A percentile compares a stretch with the other conserved stretches of the same genome.
phyloP scores from a whole-genome alignment of 2,888 invertebrate species.

The Epiblema foenella region DNA sequence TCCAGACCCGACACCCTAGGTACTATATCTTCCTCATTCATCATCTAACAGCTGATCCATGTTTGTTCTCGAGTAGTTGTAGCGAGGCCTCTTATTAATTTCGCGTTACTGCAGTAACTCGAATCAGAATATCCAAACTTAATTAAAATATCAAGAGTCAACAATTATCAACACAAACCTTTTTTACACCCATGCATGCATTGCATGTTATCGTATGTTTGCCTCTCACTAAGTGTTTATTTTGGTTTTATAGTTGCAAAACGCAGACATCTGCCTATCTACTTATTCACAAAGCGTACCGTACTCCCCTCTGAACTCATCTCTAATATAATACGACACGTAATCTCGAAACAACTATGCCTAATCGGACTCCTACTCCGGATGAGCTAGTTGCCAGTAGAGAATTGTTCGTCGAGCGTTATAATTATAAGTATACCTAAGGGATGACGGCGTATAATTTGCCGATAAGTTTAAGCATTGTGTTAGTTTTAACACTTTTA shows the following conservation, averaged over 20 bases:
- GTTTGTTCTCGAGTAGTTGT: too few relatives aligned
- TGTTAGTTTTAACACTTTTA: background rate
- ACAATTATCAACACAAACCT: background rate
- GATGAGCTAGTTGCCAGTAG: background rate
- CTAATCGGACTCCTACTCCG: background rate
- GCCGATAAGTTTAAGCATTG: background rate
- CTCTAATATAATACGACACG: background rate
- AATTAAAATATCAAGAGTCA: background rate
- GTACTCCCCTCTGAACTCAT: background rate
- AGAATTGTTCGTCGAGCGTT: background rate
- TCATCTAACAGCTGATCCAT: too few relatives aligned
- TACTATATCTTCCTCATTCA: too few relatives aligned
- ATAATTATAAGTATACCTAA: background rate
- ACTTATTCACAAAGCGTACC: background rate
- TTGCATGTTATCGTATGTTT: slow-evolving; percentile 5
- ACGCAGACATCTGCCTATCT: slow-evolving; percentile 17
- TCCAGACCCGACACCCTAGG: too few relatives aligned
- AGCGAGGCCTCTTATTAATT: too few relatives aligned
- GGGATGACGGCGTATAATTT: slow-evolving; percentile 1
- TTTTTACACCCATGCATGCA: background rate
- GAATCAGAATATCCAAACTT: background rate
- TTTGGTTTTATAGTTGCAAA: slow-evolving; percentile 25
- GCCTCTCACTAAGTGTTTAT: slow-evolving; percentile 16
- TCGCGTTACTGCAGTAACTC: too few relatives aligned
- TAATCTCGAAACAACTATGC: background rate